Evolutionary conservation across 2,888 invertebrate genomes (phyloP), one percentile per base, ranked within the genome.

Genomic region (Campoplex capitator): DNA sequence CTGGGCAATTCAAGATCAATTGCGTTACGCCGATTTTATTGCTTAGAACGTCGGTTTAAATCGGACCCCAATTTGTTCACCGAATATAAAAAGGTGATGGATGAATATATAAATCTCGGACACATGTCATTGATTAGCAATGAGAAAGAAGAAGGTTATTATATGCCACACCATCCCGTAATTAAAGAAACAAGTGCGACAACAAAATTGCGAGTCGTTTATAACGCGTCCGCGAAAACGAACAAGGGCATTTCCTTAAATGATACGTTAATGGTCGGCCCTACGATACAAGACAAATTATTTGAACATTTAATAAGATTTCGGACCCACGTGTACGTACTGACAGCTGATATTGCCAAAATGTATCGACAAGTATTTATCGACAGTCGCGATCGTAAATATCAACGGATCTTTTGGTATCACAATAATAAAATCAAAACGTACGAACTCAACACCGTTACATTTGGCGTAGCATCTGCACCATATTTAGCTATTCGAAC

Each of bases 401-500:
- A 77, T 75, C 88, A 89, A 35, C 58, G 74, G 4, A 67, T 88
- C 16, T 77, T 86, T 13, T 88, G 87, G 88, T 75, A 65, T 51
- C 32, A 67, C 11, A 42, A 87, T 3, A 74, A 56, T n/a, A 56
- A 71, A 16, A 74, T 83, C 11, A 65, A n/a, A 32, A 73, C 67
- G 4, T 78, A 76, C 16, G 56, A 83, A 51, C 56, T 84, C 2
- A 88, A 89, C 38, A 86, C 84, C 3, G 84, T 89, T 4, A 89
- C 89, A 0, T 89, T 70, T 42, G 87, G 85, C 11, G 45, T 82
- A 23, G 51, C 85, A 0, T 68, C 89, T 6, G 90, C 89, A 16
- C 90, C 91, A 3, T 92, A 77, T 74, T 48, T 90, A 9, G 90
- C 92, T 2, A 87, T 88, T 0, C 62, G 90, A n/a, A 88, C 86